Base-by-base conservation (phyloP, 2,797 vertebrate species). In the Momotus momota region DNA sequence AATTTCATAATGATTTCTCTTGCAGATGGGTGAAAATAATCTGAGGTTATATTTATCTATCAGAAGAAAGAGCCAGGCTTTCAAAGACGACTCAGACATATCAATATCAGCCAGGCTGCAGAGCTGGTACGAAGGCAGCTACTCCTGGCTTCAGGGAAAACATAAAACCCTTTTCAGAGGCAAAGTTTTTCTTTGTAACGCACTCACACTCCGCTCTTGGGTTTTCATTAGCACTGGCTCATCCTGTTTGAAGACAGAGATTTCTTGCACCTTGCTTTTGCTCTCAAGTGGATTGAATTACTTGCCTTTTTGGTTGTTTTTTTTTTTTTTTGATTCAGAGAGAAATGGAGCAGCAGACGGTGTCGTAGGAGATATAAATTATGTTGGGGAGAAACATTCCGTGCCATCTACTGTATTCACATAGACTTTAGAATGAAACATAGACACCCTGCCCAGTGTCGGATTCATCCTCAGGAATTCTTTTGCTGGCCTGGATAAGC, bases 1-100 rank as follows among this genome's bases (percentile, higher is more conserved):
- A 98, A 98, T 98, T 98, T 97, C 88, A 92, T 97, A 97, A 97
- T 94, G 94, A 96, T 97, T 97, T 97, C 93, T 97, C 90, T 96
- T 96, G 73, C 90, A 97, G 93, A 94, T 91, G 80, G 75, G 89
- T 93, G 54, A 96, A 97, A 96, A 92, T 94, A 96, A 90, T 93
- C 86, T 79, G 52, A 78, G 91, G 79, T 96, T 97, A 86, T 93
- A 96, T 90, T 95, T 93, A 94, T 94, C 87, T 94, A 94, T 96
- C 66, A 87, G 85, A 91, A 97, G 92, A 97, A 96, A 64, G 62
- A 93, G 82, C n/a, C 77, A 90, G 77, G 33, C 81, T 94, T 96
- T 96, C 77, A 95, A 94, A 97, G 91, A 91, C 2, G 0, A 54
- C 43, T 92, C 83, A 86, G 79, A 88, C 62, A 27, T 88, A 94